phyloP scores from a whole-genome alignment of 1,140 invertebrate genomes.

The Drosophila varians region DNA sequence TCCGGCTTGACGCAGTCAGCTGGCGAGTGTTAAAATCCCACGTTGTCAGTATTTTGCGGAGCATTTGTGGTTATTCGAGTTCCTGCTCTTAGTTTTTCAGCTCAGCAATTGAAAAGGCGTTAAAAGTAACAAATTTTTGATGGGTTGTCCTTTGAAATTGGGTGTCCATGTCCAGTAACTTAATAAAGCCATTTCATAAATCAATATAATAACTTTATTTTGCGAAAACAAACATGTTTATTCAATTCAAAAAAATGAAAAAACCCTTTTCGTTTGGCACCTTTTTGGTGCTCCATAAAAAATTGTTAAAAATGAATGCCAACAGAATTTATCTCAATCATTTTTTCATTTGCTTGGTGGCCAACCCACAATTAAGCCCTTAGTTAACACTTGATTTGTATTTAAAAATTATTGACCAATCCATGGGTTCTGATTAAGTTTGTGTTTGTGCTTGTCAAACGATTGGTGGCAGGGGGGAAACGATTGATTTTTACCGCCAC shows the following conservation, averaged over 20 bases:
- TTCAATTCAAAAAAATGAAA: background rate
- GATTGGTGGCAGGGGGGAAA: slow-evolving; percentile 1
- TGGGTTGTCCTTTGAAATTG: background rate
- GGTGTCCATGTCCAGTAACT: background rate
- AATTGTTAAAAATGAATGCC: background rate
- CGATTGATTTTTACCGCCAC: slow-evolving; percentile 73
- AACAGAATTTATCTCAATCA: background rate
- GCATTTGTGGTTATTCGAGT: slow-evolving; percentile 56
- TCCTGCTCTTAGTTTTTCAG: slow-evolving; percentile 18
- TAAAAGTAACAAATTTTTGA: background rate
- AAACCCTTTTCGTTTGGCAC: background rate
- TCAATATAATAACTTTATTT: no score
- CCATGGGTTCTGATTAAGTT: slow-evolving; percentile 75
- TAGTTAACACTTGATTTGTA: slow-evolving; percentile 80
- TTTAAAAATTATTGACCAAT: slow-evolving; percentile 81
- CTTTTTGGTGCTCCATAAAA: no score
- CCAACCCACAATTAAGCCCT: slow-evolving; percentile 37
- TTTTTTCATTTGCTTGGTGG: background rate
- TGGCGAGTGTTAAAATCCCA: slow-evolving; percentile 73
- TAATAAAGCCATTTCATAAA: background rate
- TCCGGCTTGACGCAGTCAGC: slow-evolving; percentile 58
- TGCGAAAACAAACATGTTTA: background rate
- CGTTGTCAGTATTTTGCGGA: slow-evolving; percentile 36
- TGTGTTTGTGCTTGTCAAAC: slow-evolving; percentile 71
- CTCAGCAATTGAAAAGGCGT: slow-evolving; percentile 1